phyloP scores from a whole-genome alignment of 2,888 invertebrate species.

The Gymnocheta viridis region DNA sequence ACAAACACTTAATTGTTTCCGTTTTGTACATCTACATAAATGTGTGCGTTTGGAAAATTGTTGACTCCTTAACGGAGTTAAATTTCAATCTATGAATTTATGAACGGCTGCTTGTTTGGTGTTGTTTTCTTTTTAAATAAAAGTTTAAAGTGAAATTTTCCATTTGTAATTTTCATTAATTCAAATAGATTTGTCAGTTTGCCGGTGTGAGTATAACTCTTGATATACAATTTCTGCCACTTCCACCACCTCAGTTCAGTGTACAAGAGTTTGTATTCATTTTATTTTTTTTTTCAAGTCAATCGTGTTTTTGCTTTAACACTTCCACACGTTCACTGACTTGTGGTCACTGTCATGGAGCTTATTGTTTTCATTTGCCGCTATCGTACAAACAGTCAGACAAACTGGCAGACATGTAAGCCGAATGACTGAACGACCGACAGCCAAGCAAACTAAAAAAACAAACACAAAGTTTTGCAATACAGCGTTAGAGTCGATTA shows the following conservation, averaged over 20 bases:
- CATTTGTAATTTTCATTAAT: conserved; percentile 61
- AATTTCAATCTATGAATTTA: conserved; percentile 42
- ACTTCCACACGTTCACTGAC: conserved; percentile 56
- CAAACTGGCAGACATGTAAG: neutral
- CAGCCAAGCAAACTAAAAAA: neutral
- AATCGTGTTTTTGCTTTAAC: conserved; percentile 26
- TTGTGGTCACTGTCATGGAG: conserved; percentile 64
- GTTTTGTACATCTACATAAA: neutral
- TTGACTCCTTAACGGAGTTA: conserved; percentile 45
- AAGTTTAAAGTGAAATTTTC: conserved; percentile 63
- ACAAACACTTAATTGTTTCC: conserved; percentile 9
- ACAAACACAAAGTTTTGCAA: neutral
- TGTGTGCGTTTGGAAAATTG: conserved; percentile 33
- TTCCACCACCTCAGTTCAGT: conserved; percentile 20
- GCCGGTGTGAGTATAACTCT: conserved; percentile 13
- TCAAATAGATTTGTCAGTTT: conserved; percentile 45
- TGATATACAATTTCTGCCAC: conserved; percentile 34
- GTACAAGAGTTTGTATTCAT: neutral
- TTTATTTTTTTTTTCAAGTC: neutral
- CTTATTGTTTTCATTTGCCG: conserved; percentile 58
- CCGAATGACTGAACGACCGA: neutral
- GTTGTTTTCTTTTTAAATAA: conserved; percentile 9
- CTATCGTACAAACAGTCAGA: neutral
- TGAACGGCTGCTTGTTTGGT: conserved; percentile 21
- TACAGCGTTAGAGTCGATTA: conserved; percentile 5